Conservation (phyloP, 1,140 invertebrate species). For the Drosophila takahashii region DNA sequence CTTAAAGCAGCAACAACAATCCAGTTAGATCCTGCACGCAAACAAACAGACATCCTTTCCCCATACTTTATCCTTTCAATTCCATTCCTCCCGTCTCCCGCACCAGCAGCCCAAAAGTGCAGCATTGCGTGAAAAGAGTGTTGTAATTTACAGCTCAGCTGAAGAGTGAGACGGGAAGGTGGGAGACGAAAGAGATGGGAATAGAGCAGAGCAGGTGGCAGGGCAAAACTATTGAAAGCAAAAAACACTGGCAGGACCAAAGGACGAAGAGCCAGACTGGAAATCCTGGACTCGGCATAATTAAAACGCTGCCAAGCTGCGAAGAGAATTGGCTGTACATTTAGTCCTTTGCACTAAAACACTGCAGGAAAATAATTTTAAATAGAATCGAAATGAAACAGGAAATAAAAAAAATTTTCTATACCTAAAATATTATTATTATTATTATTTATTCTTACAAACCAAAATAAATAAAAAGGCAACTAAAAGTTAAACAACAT, state of each 20-base stretch:
- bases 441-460: too few species aligned
- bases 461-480: too few species aligned
- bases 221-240: slow-evolving; percentile 38
- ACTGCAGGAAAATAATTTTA: not conserved
- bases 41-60: slow-evolving; percentile 48
- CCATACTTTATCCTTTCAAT: not conserved
- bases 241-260: slow-evolving; percentile 7
- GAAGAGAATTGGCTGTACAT: slow-evolving; percentile 52
- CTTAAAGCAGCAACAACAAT: slow-evolving; percentile 14
- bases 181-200: not conserved
- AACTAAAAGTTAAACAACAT: too few species aligned
- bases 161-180: slow-evolving; percentile 3
- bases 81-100: not conserved
- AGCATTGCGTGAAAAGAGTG: slow-evolving; percentile 75
- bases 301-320: slow-evolving; percentile 62
- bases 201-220: slow-evolving; percentile 37
- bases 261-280: slow-evolving; percentile 14
- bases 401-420: too few species aligned
- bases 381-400: not conserved
- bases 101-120: slow-evolving; percentile 65
- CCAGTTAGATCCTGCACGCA: slow-evolving; percentile 18
- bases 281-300: slow-evolving; percentile 55
- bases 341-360: slow-evolving; percentile 9
- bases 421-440: too few species aligned
- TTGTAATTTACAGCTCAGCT: slow-evolving; percentile 72